Base-by-base conservation (phyloP, 2,797 vertebrate genomes). In the Macrochelys suwanniensis region DNA sequence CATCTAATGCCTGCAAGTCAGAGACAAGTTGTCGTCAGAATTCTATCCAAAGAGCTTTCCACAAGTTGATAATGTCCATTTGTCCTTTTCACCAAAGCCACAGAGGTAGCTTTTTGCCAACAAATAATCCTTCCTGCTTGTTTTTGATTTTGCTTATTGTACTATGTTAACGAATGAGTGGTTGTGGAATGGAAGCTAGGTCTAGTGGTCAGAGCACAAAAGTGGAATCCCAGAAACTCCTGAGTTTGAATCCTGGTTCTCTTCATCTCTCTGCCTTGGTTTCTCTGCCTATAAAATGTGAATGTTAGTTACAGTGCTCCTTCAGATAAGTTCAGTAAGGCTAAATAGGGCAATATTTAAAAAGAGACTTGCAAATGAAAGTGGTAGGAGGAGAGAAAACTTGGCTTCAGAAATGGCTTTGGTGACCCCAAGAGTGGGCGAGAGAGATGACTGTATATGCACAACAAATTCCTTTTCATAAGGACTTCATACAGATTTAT, bases 11-110 rank as follows among this genome's bases (percentile, higher is more conserved):
- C 8, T 80, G 23, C 5, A 57, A 89, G 86, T 74, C 49, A 84
- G 45, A 15, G 82, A 84, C n/a, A 86, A 59, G 9, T 96, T 89
- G 54, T 82, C 65, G 74, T 91, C 51, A 11, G 56, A 95, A 96
- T 53, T 94, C 54, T 90, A 51, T 91, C 84, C 68, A 95, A 93
- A 90, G 71, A 83, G 4, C 89, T 93, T 96, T 97, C 79, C 51
- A 91, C 83, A 65, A 51, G 92, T 89, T 95, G 68, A 95, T 81
- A 80, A 78, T 82, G 94, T 42, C 59, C 47, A n/a, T 76, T 68
- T 16, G 25, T 28, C 77, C 51, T 96, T 88, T 87, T 65, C 56
- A n/a, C 92, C 31, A 87, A 80, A 85, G 23, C 5, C 28, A 5
- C 26, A 80, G 33, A 9, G 17, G 56, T 21, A 71, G 23, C 3